Evolutionary conservation across 2,888 invertebrate genomes (phyloP).

Genomic region (Drosophila basisetae): DNA sequence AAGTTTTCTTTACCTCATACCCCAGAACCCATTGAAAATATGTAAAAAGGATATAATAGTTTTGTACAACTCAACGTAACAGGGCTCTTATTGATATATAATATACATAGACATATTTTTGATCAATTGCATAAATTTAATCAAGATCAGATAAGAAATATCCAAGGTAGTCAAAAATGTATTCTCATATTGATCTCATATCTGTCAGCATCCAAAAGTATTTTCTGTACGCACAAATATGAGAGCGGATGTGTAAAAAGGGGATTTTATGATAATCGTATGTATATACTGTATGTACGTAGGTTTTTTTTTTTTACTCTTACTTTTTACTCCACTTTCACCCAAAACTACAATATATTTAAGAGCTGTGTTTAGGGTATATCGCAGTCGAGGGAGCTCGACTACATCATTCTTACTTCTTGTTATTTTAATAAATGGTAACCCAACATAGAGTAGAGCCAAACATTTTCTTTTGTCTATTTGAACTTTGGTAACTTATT

Average conservation of each 20-base stretch:
- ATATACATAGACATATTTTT: too few relatives aligned
- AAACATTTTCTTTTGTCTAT: too few relatives aligned
- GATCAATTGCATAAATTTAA: too few relatives aligned
- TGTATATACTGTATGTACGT: neutral
- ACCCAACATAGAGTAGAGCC: too few relatives aligned
- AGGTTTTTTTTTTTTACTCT: neutral
- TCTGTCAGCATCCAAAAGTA: too few relatives aligned
- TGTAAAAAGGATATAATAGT: neutral
- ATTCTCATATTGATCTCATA: too few relatives aligned
- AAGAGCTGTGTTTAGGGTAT: neutral
- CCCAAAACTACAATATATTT: neutral
- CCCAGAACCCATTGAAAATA: neutral
- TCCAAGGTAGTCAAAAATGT: too few relatives aligned
- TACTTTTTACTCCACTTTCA: neutral
- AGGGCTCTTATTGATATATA: neutral
- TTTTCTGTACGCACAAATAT: too few relatives aligned
- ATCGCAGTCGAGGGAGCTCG: too few relatives aligned
- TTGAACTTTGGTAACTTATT: too few relatives aligned
- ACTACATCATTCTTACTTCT: neutral
- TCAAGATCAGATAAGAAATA: too few relatives aligned
- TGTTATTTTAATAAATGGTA: neutral
- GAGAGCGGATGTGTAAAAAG: neutral
- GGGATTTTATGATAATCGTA: neutral
- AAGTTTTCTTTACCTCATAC: neutral
- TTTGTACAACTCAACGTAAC: neutral